phyloP scores from a whole-genome alignment of 2,113 vertebrate genomes.

The Clarias batrachus region DNA sequence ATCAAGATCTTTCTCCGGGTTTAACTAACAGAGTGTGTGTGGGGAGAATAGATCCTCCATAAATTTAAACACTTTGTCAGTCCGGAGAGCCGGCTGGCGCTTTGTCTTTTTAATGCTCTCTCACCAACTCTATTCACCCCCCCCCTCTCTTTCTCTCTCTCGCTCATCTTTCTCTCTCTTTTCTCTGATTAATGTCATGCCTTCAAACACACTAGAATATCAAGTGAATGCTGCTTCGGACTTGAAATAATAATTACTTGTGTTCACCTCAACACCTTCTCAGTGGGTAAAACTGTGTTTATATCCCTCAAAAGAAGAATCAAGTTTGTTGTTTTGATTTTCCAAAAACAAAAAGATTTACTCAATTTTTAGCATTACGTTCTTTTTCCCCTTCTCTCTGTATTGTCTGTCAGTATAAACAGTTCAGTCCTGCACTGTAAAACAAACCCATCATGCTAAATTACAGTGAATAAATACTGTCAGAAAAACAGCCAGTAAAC shows the following conservation, averaged over 20 bases:
- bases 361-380: background rate
- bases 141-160: constrained; percentile 1
- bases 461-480: constrained; percentile 22
- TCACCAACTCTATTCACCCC: background rate
- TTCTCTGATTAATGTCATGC: constrained; percentile 31
- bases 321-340: constrained; percentile 22
- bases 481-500: constrained; percentile 24
- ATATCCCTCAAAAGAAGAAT: background rate
- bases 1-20: constrained; percentile 61
- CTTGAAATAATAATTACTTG: constrained; percentile 32
- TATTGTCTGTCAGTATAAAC: constrained; percentile 15
- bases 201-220: constrained; percentile 38
- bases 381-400: background rate
- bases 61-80: constrained; percentile 54
- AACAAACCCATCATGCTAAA: background rate
- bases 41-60: constrained; percentile 67
- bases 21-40: constrained; percentile 62
- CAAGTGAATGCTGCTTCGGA: constrained; percentile 16
- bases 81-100: constrained; percentile 43
- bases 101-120: constrained; percentile 35
- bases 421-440: background rate
- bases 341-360: background rate
- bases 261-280: constrained; percentile 3
- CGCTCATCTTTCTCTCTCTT: constrained; percentile 6
- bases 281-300: background rate